phyloP scores from a whole-genome alignment of 2,113 vertebrate genomes.

The Dromas ardeola region DNA sequence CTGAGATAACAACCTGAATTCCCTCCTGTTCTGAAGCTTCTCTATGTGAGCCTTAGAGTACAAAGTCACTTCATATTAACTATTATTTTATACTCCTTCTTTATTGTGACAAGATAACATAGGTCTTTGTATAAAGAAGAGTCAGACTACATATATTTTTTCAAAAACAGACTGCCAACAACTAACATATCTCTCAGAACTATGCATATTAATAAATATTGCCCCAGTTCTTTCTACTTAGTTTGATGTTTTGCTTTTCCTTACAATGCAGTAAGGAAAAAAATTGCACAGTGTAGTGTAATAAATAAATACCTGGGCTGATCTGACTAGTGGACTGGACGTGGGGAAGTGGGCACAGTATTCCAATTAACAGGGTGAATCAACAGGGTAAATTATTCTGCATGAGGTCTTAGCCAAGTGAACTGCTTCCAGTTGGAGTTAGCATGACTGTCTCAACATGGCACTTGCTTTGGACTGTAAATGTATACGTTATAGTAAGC shows the following conservation, averaged over 20 bases:
- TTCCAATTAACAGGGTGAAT: background rate
- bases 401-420: background rate
- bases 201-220: background rate
- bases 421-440: background rate
- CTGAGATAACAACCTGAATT: constrained; percentile 6
- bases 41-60: background rate
- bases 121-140: background rate
- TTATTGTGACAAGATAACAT: background rate
- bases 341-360: background rate
- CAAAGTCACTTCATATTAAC: background rate
- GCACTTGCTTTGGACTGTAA: background rate
- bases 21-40: background rate
- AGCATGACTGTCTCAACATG: background rate
- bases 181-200: background rate
- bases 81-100: background rate
- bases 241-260: background rate
- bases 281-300: background rate
- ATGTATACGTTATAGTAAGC: background rate
- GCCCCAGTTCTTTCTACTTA: background rate
- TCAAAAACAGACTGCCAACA: background rate
- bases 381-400: background rate
- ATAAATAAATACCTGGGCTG: background rate
- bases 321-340: background rate
- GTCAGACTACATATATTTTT: background rate
- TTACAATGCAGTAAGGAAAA: background rate